phyloP scores from a whole-genome alignment of 1,140 invertebrate genomes.

The Papilio dardanus region DNA sequence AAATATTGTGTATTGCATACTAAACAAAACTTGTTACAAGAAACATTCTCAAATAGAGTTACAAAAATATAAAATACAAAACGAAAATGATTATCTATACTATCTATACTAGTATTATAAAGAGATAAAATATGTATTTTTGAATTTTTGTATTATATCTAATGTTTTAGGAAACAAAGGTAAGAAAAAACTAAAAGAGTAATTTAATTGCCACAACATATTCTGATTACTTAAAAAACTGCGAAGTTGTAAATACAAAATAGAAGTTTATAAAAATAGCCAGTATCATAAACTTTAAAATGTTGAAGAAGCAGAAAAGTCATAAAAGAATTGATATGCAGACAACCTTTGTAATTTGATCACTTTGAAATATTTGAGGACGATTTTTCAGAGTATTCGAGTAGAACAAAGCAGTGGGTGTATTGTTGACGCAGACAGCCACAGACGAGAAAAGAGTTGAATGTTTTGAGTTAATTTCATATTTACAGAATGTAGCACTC shows the following conservation, averaged over 20 bases:
- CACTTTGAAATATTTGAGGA: background rate
- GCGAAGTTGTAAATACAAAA: background rate
- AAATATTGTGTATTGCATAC: background rate
- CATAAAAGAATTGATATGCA: background rate
- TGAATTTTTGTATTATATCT: too few relatives aligned
- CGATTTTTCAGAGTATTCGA: background rate
- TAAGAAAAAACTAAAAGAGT: too few relatives aligned
- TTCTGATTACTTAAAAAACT: background rate
- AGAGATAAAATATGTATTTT: too few relatives aligned
- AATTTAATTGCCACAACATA: too few relatives aligned
- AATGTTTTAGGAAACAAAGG: too few relatives aligned
- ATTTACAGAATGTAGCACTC: background rate
- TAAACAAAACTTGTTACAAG: background rate
- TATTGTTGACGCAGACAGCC: background rate
- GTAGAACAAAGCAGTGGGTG: background rate
- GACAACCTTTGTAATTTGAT: conserved; percentile 13
- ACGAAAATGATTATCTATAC: background rate
- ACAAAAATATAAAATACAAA: background rate
- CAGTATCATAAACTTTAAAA: background rate
- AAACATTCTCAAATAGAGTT: background rate
- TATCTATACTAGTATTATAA: too few relatives aligned
- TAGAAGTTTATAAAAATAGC: background rate
- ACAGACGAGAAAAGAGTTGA: background rate
- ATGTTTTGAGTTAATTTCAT: background rate
- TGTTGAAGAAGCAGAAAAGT: background rate